Percentiles rank a stretch among this genome's conserved stretches.
phyloP scores from a whole-genome alignment of 2,888 invertebrate species.

The Tridacna gigas region DNA sequence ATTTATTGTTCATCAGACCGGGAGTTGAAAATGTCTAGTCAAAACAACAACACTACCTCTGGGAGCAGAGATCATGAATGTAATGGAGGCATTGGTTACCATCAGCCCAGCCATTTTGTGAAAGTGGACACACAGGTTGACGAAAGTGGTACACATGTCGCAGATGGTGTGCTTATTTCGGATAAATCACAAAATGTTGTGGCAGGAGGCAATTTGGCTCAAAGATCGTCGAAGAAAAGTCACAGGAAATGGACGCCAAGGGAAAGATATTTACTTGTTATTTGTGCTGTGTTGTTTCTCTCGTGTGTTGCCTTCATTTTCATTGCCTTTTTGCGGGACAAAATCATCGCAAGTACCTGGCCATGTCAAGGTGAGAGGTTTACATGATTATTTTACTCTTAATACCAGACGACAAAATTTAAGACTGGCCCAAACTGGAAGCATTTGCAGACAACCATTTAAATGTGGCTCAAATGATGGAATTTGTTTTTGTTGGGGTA shows the following conservation, averaged over 20 bases:
- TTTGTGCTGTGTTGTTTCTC: constrained; percentile 71
- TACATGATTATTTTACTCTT: not conserved
- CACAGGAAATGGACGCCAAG: constrained; percentile 63
- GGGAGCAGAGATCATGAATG: constrained; percentile 16
- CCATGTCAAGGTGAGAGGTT: constrained; percentile 38
- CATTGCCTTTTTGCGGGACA: constrained; percentile 71
- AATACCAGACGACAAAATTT: not conserved
- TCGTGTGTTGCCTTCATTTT: constrained; percentile 74
- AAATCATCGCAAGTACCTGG: constrained; percentile 30
- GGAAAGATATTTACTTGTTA: constrained; percentile 70
- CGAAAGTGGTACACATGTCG: constrained; percentile 25
- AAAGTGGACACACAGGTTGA: constrained; percentile 29
- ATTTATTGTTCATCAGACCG: not conserved
- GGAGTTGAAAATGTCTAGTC: constrained; percentile 20
- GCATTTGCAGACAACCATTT: not conserved
- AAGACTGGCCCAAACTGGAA: not conserved
- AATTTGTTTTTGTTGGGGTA: too few species aligned
- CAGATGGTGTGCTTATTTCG: not conserved
- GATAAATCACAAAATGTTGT: constrained; percentile 7
- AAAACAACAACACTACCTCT: constrained; percentile 37
- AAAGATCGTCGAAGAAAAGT: constrained; percentile 17
- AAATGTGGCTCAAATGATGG: too few species aligned
- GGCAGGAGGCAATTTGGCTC: not conserved
- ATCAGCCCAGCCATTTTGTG: constrained; percentile 56
- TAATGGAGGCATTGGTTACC: constrained; percentile 54